phyloP scores from a whole-genome alignment of 2,888 invertebrate species.

The Drosophila paranaensis region DNA sequence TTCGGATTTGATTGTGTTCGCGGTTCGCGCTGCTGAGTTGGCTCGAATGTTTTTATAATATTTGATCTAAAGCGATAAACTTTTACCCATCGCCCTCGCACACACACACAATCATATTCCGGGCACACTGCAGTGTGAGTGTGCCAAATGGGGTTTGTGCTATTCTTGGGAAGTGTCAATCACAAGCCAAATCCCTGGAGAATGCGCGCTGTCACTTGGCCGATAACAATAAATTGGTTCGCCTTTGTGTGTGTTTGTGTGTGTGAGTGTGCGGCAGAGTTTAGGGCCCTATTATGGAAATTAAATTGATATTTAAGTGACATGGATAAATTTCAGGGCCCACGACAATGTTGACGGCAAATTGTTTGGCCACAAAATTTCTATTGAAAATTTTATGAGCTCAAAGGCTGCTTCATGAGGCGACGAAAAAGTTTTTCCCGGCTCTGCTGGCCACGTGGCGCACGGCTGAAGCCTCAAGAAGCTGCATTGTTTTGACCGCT shows the following conservation, averaged over 20 bases:
- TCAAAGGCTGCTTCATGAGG: slow-evolving; percentile 57
- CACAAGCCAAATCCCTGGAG: slow-evolving; percentile 65
- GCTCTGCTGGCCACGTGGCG: slow-evolving; percentile 34
- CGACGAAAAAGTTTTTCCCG: slow-evolving; percentile 41
- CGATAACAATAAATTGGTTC: slow-evolving; percentile 70
- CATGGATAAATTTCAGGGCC: slow-evolving; percentile 67
- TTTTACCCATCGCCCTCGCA: slow-evolving; percentile 13
- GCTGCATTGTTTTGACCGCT: slow-evolving; percentile 54
- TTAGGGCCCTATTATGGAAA: slow-evolving; percentile 77
- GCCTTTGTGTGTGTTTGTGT: slow-evolving; percentile 34
- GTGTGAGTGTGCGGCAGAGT: slow-evolving; percentile 33
- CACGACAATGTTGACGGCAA: slow-evolving; percentile 66
- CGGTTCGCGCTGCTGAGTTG: slow-evolving; percentile 23
- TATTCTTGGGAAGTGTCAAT: slow-evolving; percentile 72
- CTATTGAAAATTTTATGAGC: slow-evolving; percentile 77
- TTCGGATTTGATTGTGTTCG: slow-evolving; percentile 46
- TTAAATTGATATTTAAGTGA: slow-evolving; percentile 82
- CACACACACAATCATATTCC: not conserved
- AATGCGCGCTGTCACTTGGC: slow-evolving; percentile 58
- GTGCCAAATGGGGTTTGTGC: slow-evolving; percentile 25
- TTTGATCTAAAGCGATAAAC: slow-evolving; percentile 63
- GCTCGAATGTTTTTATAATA: slow-evolving; percentile 56
- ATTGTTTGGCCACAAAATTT: slow-evolving; percentile 64
- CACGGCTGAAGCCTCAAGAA: slow-evolving; percentile 5
- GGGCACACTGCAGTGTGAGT: not conserved